phyloP scores from a whole-genome alignment of 1,140 invertebrate genomes.

The Drosophila truncata region DNA sequence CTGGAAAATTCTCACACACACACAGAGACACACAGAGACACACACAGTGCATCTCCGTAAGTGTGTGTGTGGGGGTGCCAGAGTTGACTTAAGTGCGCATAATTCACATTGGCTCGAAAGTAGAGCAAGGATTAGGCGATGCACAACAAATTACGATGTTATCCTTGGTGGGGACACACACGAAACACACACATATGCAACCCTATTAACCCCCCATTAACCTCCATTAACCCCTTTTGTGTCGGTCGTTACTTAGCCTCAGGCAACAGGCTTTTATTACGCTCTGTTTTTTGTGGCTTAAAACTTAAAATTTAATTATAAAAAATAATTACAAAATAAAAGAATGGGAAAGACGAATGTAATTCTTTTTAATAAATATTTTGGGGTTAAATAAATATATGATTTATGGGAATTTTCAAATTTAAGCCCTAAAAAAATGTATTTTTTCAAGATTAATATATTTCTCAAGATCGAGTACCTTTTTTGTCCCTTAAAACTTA shows the following conservation, averaged over 20 bases:
- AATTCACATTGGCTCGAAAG: conserved; percentile 72
- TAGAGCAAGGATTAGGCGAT: conserved; percentile 75
- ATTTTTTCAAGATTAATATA: too few species aligned
- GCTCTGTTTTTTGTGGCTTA: background rate
- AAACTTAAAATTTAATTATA: background rate
- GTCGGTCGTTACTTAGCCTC: background rate
- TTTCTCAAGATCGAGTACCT: too few species aligned
- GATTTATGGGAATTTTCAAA: too few species aligned
- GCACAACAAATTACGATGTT: conserved; percentile 64
- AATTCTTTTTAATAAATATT: too few species aligned
- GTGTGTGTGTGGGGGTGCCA: conserved; percentile 7
- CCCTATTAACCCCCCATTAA: conserved; percentile 13
- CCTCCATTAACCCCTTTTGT: conserved; percentile 16
- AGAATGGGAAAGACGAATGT: too few species aligned
- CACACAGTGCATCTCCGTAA: conserved; percentile 3
- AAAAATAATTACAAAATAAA: background rate
- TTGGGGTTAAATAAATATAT: too few species aligned
- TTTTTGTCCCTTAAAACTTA: too few species aligned
- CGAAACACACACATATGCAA: background rate
- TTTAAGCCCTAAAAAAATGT: too few species aligned
- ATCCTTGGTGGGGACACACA: conserved; percentile 55
- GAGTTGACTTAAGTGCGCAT: conserved; percentile 64
- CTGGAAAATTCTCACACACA: conserved; percentile 48
- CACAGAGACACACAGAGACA: conserved; percentile 4
- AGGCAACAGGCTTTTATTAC: background rate